Percentiles rank a stretch among this genome's conserved stretches.
Evolutionary conservation across 2,113 vertebrate genomes (phyloP).

Genomic region (Channa argus): DNA sequence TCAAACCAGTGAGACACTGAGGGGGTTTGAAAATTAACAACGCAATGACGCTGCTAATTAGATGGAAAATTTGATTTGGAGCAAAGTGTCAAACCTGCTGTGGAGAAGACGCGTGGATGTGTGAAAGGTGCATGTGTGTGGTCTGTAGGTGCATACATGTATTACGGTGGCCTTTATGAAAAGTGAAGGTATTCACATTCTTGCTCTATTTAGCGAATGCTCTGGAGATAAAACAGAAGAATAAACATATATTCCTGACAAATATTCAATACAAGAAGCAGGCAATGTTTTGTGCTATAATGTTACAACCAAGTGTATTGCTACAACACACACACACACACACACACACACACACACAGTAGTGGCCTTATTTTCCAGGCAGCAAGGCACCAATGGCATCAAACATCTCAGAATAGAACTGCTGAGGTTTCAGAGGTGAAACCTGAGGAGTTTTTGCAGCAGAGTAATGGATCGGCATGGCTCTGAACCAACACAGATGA

Average conservation of each 20-base stretch:
- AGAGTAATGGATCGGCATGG: conserved; percentile 40
- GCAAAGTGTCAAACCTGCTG: conserved; percentile 40
- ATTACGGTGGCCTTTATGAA: background rate
- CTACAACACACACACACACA: conserved; percentile 15
- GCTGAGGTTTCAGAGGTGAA: conserved; percentile 64
- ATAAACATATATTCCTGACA: background rate
- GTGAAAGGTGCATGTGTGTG: conserved; percentile 20
- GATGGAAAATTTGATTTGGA: conserved; percentile 64
- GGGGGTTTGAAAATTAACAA: conserved; percentile 26
- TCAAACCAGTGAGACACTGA: conserved; percentile 32
- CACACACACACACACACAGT: conserved; percentile 3
- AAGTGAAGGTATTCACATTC: background rate
- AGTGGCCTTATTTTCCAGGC: conserved; percentile 45
- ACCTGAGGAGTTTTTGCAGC: conserved; percentile 40
- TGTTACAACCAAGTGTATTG: background rate
- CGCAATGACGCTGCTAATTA: conserved; percentile 58
- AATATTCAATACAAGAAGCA: background rate
- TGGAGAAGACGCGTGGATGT: conserved; percentile 24
- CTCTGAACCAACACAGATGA: conserved; percentile 9
- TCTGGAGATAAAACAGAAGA: background rate
- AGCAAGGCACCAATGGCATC: conserved; percentile 29
- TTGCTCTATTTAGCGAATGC: background rate
- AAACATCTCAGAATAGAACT: conserved; percentile 58
- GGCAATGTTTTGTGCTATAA: background rate
- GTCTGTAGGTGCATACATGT: conserved; percentile 8